Base-by-base conservation (phyloP, 2,113 vertebrate species). In the Uropsilus gracilis region DNA sequence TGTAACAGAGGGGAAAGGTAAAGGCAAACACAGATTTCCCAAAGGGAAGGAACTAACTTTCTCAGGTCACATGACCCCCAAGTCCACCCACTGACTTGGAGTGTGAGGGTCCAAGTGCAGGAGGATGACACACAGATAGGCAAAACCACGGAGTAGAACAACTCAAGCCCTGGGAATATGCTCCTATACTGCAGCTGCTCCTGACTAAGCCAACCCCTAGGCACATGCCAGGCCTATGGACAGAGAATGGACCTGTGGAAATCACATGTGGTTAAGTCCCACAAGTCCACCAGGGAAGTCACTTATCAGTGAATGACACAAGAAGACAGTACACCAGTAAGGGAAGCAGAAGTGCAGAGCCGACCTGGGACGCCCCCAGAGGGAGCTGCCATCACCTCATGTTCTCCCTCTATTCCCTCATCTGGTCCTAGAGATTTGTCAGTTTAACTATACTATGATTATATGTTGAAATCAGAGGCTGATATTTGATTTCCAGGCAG, bases 381-480 rank as follows among this genome's bases (percentile, higher is more conserved):
- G 22, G 24, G 6, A n/a, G 34, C 61, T 12, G 8, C 50, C 8
- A 2, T 5, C 3, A 16, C 37, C n/a, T 44, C 48, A 8, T 6
- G 6, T 12, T 37, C 3, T 8, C 13, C 18, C 11, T 18, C 39
- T 3, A 0, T 10, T 8, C 20, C 30, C 4, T 20, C n/a, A n/a
- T 55, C 18, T 6, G 20, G 53, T 20, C 18, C n/a, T 16, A 11
- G 17, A 5, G 17, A 32, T 64, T 10, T n/a, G n/a, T 32, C 57
- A 18, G 8, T 37, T 61, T 7, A 13, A 26, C 3, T 8, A 39
- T 1, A 42, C 32, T 2, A 2, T 0, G 6, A 37, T 28, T 28
- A 50, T 20, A n/a, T 17, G 30, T 32, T 39, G 34, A 24, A 71
- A 39, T 34, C 5, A 53, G 24, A 61, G 7, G 30, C 64, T 18